Conservation (phyloP, 2,113 vertebrate species). For the Vanacampus margaritifer region DNA sequence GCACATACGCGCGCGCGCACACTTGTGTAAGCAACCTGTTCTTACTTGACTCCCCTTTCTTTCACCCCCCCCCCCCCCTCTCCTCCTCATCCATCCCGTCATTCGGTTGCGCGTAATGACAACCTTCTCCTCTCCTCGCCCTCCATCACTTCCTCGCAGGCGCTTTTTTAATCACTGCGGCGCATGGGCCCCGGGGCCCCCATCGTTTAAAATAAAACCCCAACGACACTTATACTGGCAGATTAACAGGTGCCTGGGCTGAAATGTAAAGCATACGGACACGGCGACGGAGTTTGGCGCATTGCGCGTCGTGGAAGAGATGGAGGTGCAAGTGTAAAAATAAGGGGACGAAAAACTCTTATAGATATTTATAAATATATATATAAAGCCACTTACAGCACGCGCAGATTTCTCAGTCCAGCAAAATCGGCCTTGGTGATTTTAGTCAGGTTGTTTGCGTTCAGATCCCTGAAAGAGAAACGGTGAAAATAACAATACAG, state of each 20-base stretch:
- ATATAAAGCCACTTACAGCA: no score
- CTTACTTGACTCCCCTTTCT: constrained; percentile 51
- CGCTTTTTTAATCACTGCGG: constrained; percentile 54
- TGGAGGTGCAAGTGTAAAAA: neutral
- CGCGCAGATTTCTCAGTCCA: constrained; percentile 89
- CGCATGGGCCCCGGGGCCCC: constrained; percentile 52
- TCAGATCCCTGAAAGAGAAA: constrained; percentile 84
- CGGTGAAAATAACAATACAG: neutral
- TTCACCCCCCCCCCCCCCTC: constrained; percentile 13
- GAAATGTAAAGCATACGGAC: constrained; percentile 7
- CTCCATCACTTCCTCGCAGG: constrained; percentile 49
- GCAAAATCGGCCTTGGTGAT: constrained; percentile 94
- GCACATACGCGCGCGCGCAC: constrained; percentile 15
- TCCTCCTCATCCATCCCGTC: constrained; percentile 36
- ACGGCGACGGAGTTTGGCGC: constrained; percentile 1
- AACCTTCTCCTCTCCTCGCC: constrained; percentile 55
- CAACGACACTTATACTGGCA: constrained; percentile 65
- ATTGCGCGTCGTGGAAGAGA: neutral
- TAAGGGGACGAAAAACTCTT: neutral
- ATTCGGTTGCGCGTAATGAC: constrained; percentile 66
- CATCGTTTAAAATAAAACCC: constrained; percentile 66
- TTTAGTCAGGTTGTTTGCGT: constrained; percentile 98
- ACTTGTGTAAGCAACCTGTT: constrained; percentile 59
- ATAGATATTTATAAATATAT: no score
- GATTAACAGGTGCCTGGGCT: constrained; percentile 67